These are phyloP conservation scores for Caenorhabditis becei DNA, from an alignment of 2,888 invertebrate genomes.

Conservation along the genomic window DNA sequence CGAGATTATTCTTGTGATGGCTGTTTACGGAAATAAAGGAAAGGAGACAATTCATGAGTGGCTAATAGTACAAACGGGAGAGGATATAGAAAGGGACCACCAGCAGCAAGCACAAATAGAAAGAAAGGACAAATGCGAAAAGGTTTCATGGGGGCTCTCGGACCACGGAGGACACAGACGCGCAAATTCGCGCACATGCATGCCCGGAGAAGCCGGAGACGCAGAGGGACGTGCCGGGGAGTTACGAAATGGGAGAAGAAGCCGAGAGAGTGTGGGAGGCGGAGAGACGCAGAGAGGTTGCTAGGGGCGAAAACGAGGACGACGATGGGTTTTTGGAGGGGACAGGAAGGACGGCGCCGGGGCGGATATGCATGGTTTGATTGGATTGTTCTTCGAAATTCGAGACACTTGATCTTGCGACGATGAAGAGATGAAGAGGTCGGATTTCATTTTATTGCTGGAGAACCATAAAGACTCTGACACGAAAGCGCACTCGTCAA, in stretches of 20 bases:
- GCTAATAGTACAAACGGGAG: slow-evolving; percentile 38
- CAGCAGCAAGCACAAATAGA: slow-evolving; percentile 31
- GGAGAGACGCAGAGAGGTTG: slow-evolving; percentile 35
- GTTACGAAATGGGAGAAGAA: slow-evolving; percentile 35
- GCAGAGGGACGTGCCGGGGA: slow-evolving; percentile 26
- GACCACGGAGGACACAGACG: slow-evolving; percentile 4
- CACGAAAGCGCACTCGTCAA: not conserved
- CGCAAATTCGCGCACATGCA: slow-evolving; percentile 1
- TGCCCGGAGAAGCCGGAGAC: not conserved
- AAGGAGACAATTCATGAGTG: not conserved
- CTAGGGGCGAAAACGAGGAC: slow-evolving; percentile 4
- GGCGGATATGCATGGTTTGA: not conserved
- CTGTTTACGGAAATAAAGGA: not conserved
- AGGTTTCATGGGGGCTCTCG: slow-evolving; percentile 34
- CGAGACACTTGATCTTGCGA: slow-evolving; percentile 47
- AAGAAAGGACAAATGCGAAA: slow-evolving; percentile 54
- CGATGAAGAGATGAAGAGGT: too few species aligned
- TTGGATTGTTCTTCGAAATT: slow-evolving; percentile 48
- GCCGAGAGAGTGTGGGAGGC: slow-evolving; percentile 25
- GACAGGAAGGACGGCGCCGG: slow-evolving; percentile 10
- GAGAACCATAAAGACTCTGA: not conserved
- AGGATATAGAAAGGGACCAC: slow-evolving; percentile 28
- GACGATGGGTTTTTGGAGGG: not conserved
- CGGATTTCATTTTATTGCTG: slow-evolving; percentile 47
- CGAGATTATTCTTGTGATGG: too few species aligned